phyloP scores from a whole-genome alignment of 2,113 vertebrate genomes.

The Anguilla rostrata region DNA sequence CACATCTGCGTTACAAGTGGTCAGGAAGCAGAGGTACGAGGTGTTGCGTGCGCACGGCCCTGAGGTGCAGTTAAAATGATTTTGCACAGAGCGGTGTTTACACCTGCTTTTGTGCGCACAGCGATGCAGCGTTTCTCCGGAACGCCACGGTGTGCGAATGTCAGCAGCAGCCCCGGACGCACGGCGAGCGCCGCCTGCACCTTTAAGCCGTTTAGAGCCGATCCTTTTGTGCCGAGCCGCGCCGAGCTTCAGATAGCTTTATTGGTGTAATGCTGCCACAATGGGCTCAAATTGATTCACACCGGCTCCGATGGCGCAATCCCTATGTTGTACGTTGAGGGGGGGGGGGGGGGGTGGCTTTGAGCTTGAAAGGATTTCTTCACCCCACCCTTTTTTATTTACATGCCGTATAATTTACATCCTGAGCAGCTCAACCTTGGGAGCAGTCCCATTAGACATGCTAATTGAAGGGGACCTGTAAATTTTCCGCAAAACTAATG shows the following conservation, averaged over 20 bases:
- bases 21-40: neutral
- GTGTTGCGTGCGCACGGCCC: neutral
- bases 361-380: conserved; percentile 25
- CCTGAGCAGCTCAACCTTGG: conserved; percentile 40
- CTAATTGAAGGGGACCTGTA: conserved; percentile 51
- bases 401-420: conserved; percentile 44
- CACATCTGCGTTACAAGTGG: neutral
- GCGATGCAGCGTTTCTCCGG: neutral
- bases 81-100: neutral
- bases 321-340: conserved; percentile 39
- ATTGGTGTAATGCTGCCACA: conserved; percentile 32
- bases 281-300: conserved; percentile 40
- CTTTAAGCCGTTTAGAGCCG: conserved; percentile 49
- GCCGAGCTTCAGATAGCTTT: conserved; percentile 34
- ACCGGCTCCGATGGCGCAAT: conserved; percentile 23
- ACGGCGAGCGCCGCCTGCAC: conserved; percentile 37
- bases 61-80: neutral
- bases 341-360: conserved; percentile 24
- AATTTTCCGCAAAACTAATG: conserved; percentile 38
- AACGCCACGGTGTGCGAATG: conserved; percentile 29
- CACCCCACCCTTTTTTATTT: conserved; percentile 46
- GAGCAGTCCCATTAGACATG: conserved; percentile 50
- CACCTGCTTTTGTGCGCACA: neutral
- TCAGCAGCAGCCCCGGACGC: conserved; percentile 48
- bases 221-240: conserved; percentile 45